These are phyloP conservation scores for Drosophila longiperda DNA, from an alignment of 2,888 invertebrate species.

Conservation along the genomic window DNA sequence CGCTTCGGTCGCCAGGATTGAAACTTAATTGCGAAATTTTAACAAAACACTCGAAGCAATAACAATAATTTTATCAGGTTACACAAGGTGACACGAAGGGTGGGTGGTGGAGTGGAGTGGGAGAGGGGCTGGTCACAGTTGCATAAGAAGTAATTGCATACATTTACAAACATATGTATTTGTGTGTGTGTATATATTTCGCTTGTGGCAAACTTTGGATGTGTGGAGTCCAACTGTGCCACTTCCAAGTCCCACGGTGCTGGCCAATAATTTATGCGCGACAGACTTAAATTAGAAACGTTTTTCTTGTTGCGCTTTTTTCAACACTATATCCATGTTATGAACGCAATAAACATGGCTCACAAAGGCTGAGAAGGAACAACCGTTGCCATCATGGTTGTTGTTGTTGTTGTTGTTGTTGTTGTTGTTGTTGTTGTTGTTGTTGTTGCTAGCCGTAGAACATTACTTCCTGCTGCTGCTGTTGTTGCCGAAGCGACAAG, in stretches of 20 bases:
- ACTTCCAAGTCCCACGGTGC: slow-evolving; percentile 36
- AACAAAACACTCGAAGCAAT: slow-evolving; percentile 65
- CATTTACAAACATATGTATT: not conserved
- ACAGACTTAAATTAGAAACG: slow-evolving; percentile 71
- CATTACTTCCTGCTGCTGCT: slow-evolving; percentile 16
- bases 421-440: slow-evolving; percentile 22
- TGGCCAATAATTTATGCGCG: slow-evolving; percentile 62
- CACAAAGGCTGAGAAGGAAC: slow-evolving; percentile 7
- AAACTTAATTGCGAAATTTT: slow-evolving; percentile 70
- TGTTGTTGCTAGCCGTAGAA: slow-evolving; percentile 1
- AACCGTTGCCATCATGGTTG: not conserved
- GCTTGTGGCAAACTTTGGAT: not conserved
- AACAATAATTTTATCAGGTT: slow-evolving; percentile 70
- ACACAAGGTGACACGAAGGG: not conserved
- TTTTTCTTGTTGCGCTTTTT: slow-evolving; percentile 37
- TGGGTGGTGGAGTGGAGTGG: too few species aligned
- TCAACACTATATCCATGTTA: slow-evolving; percentile 28
- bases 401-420: not conserved
- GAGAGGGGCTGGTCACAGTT: not conserved
- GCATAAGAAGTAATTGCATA: slow-evolving; percentile 12
- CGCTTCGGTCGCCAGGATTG: slow-evolving; percentile 51
- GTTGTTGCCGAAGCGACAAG: slow-evolving; percentile 55
- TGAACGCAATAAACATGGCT: slow-evolving; percentile 45
- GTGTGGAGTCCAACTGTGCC: slow-evolving; percentile 13
- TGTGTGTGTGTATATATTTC: not conserved